Evolutionary conservation across 37 sponge, comb jelly and placozoan species (phyloP), one percentile per base, ranked within the genome.

Genomic region (Eunapius fragilis): DNA sequence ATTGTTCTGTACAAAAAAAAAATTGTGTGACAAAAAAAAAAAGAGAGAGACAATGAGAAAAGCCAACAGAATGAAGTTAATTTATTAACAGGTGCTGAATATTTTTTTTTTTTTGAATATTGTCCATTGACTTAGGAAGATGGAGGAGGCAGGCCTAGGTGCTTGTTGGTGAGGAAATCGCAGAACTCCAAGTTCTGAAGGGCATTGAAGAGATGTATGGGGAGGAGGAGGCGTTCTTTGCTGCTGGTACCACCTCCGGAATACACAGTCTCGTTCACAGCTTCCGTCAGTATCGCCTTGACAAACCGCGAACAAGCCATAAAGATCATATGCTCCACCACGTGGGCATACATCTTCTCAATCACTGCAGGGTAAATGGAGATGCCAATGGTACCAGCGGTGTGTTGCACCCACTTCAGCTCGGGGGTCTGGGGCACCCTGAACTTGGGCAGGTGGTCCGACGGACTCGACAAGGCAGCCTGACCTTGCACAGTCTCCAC

Each of bases 291-390:
- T 71, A 90, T 81, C 25, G 73, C 76, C 2, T 78, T 70, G 7
- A 85, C 76, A 38, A 90, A 86, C 23, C 79, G 75, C 24, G 91
- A 32, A 71, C 86, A 86, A 2, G 91, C 85, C 70, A 85, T 76
- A 31, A 75, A 90, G 41, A 90, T 86, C 91, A 90, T 90, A 86
- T 90, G 91, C 49, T 90, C 91, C 48, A 90, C 86, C 5, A 90
- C 91, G 68, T 90, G 91, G 23, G 86, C 82, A n/a, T 85, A 80
- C 91, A 86, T 90, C 19, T 86, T 47, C 58, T 85, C 86, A 49
- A 85, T 81, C 33, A 85, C 76, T 25, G 81, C 82, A 13, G 91
- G 91, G 47, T 75, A 80, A 23, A 90, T 76, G 47, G n/a, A 37
- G 33, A 90, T 86, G 0, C 91, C 91, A 13, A 90, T 41, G 12